Conservation (phyloP, 2,797 vertebrate species). For the Leucoraja ocellata region DNA sequence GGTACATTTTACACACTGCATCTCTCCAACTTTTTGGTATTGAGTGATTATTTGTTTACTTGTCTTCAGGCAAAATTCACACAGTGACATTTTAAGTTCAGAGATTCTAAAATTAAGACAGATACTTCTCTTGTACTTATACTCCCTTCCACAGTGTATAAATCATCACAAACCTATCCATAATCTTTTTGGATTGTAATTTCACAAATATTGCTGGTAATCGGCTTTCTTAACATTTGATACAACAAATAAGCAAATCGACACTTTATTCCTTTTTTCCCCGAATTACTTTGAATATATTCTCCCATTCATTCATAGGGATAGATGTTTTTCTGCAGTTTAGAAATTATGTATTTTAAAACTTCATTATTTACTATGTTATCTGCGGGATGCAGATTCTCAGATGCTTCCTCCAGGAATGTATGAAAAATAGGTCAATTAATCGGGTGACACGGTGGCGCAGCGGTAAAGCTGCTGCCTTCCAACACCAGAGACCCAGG, state of each 20-base stretch:
- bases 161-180: not conserved
- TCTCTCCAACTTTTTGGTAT: slow-evolving; percentile 28
- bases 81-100: slow-evolving; percentile 29
- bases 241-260: not conserved
- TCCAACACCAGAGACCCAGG: too few species aligned
- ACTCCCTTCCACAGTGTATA: not conserved
- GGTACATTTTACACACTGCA: slow-evolving; percentile 30
- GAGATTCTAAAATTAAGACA: slow-evolving; percentile 18
- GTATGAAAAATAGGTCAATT: not conserved
- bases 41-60: slow-evolving; percentile 38
- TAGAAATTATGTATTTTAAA: not conserved
- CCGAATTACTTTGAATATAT: not conserved
- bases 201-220: not conserved
- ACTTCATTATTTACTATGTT: too few species aligned
- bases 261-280: not conserved
- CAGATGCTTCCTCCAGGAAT: not conserved
- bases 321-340: not conserved
- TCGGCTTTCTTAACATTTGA: slow-evolving; percentile 1
- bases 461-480: too few species aligned
- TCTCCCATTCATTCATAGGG: not conserved
- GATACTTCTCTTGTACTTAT: not conserved
- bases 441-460: too few species aligned
- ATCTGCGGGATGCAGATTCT: not conserved
- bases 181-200: not conserved
- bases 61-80: slow-evolving; percentile 32